These are phyloP conservation scores for Microctenopoma stevenorrisi DNA, from an alignment of 2,797 vertebrate genomes.

Conservation along the genomic window DNA sequence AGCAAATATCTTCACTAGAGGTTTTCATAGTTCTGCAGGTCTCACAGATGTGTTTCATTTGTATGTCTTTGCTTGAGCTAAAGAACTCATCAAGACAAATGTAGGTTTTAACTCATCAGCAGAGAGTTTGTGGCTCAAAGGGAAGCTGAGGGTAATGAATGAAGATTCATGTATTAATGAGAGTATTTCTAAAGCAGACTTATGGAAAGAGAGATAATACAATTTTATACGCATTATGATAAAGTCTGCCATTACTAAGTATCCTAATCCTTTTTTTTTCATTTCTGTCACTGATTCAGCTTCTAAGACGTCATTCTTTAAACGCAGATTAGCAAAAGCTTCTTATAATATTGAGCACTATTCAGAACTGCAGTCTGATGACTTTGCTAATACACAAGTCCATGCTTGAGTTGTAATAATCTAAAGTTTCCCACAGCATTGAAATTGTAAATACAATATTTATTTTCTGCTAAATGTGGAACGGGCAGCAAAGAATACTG, in stretches of 20 bases:
- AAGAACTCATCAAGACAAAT: background rate
- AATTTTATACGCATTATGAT: slow-evolving; percentile 18
- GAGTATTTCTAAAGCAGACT: slow-evolving; percentile 14
- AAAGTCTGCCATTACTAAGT: slow-evolving; percentile 18
- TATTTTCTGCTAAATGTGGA: slow-evolving; percentile 56
- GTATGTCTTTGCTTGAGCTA: no score
- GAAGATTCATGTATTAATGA: slow-evolving; percentile 13
- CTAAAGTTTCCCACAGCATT: slow-evolving; percentile 42
- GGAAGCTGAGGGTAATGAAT: slow-evolving; percentile 1
- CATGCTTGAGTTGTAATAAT: slow-evolving; percentile 41
- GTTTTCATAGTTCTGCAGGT: background rate
- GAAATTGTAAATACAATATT: slow-evolving; percentile 74
- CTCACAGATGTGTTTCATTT: background rate
- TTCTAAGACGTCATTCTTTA: slow-evolving; percentile 44
- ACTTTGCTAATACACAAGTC: slow-evolving; percentile 14
- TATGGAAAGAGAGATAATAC: slow-evolving; percentile 22
- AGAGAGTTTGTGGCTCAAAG: background rate
- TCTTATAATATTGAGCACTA: slow-evolving; percentile 42
- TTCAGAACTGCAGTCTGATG: slow-evolving; percentile 36
- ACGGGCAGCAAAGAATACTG: slow-evolving; percentile 2
- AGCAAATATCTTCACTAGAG: background rate
- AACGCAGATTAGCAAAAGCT: slow-evolving; percentile 52
- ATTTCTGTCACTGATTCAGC: slow-evolving; percentile 27
- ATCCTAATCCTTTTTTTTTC: slow-evolving; percentile 38
- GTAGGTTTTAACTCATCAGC: background rate